phyloP scores from a whole-genome alignment of 2,113 vertebrate species.

The Lota lota region DNA sequence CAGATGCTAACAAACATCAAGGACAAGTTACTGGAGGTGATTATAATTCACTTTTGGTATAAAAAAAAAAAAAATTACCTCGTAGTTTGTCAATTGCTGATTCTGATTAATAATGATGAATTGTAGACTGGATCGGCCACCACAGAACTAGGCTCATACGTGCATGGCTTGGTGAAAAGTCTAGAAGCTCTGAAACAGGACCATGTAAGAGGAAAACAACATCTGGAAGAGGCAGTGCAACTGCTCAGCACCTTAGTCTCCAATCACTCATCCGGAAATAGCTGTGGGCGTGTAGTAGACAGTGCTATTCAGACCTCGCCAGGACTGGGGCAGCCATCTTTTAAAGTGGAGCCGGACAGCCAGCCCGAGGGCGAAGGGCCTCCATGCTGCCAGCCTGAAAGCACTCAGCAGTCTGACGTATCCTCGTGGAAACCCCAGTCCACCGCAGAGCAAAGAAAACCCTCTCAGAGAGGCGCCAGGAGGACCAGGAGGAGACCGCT shows the following conservation, averaged over 20 bases:
- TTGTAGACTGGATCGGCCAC: constrained; percentile 47
- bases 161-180: constrained; percentile 55
- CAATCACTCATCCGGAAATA: constrained; percentile 28
- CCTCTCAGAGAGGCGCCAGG: constrained; percentile 11
- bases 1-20: constrained; percentile 53
- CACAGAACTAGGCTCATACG: constrained; percentile 47
- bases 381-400: background rate
- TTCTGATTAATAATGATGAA: constrained; percentile 5
- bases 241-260: constrained; percentile 54
- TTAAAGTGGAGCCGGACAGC: constrained; percentile 24
- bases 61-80: no score
- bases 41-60: background rate
- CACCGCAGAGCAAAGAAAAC: constrained; percentile 20
- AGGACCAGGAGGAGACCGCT: constrained; percentile 49
- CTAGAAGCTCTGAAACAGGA: constrained; percentile 58
- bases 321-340: constrained; percentile 5
- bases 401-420: constrained; percentile 10
- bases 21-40: constrained; percentile 62
- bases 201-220: constrained; percentile 51
- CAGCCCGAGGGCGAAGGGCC: constrained; percentile 14
- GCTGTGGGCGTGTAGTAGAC: constrained; percentile 37
- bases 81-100: background rate
- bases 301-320: constrained; percentile 61
- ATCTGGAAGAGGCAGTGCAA: constrained; percentile 61
- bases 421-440: background rate